phyloP scores from a whole-genome alignment of 2,888 invertebrate genomes.

The Tridacna gigas region DNA sequence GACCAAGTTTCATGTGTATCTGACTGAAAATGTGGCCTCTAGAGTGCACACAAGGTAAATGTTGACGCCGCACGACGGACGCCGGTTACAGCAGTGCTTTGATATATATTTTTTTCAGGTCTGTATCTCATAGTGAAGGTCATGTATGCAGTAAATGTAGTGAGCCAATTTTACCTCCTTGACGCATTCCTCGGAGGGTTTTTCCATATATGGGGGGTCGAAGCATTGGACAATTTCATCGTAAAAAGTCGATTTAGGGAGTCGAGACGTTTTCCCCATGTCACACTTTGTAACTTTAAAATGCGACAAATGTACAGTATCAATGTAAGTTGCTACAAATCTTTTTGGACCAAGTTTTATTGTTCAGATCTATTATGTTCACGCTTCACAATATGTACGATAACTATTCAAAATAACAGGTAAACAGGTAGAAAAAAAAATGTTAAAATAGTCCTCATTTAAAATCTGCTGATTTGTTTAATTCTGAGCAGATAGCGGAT shows the following conservation, averaged over 20 bases:
- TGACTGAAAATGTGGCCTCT: too few species aligned
- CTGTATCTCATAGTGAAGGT: conserved; percentile 78
- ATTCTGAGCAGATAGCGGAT: too few species aligned
- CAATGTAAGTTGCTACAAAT: conserved; percentile 36
- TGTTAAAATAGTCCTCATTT: too few species aligned
- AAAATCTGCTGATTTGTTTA: too few species aligned
- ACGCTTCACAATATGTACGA: too few species aligned
- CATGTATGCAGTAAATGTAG: conserved; percentile 73
- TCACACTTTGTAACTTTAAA: conserved; percentile 77
- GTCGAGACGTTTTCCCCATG: conserved; percentile 74
- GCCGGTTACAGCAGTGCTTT: background rate
- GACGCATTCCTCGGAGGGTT: conserved; percentile 79
- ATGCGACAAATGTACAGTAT: conserved; percentile 75
- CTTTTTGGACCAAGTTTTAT: too few species aligned
- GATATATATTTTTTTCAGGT: conserved; percentile 49
- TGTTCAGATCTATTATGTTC: too few species aligned
- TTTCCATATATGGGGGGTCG: conserved; percentile 77
- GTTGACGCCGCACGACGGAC: too few species aligned
- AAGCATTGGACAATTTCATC: conserved; percentile 71
- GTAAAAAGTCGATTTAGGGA: conserved; percentile 70
- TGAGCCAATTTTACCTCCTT: conserved; percentile 78
- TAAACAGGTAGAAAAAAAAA: too few species aligned
- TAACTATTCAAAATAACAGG: too few species aligned
- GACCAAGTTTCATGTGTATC: too few species aligned
- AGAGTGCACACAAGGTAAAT: too few species aligned